Conservation (phyloP, 2,113 vertebrate species). For the Anarhynchus alexandrinus region DNA sequence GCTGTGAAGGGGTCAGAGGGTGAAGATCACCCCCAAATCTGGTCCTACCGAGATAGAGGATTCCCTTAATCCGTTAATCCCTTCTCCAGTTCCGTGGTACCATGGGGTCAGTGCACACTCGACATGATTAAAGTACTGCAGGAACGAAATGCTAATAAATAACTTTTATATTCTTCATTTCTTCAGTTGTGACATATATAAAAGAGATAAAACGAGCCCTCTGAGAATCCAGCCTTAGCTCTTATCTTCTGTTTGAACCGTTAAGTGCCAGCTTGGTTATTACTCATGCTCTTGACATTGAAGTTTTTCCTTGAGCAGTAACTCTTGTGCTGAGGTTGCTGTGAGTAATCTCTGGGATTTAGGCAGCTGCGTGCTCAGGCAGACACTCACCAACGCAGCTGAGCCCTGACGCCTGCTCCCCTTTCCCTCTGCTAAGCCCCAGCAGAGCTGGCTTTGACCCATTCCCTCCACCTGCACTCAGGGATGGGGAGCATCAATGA, state of each 20-base stretch:
- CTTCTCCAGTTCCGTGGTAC: conserved; percentile 46
- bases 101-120: conserved; percentile 22
- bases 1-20: conserved; percentile 30
- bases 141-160: conserved; percentile 52
- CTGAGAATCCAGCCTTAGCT: conserved; percentile 56
- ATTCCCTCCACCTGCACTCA: not conserved
- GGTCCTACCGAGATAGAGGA: conserved; percentile 25
- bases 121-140: conserved; percentile 62
- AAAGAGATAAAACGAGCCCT: conserved; percentile 65
- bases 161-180: conserved; percentile 70
- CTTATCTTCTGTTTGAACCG: conserved; percentile 70
- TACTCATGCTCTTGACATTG: conserved; percentile 69
- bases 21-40: conserved; percentile 52
- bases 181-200: conserved; percentile 70
- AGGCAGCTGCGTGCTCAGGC: conserved; percentile 46
- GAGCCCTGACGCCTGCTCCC: not conserved
- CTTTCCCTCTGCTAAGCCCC: not conserved
- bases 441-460: not conserved
- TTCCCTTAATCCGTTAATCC: conserved; percentile 57
- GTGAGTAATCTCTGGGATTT: conserved; percentile 56
- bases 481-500: not conserved
- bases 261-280: conserved; percentile 69
- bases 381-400: conserved; percentile 12
- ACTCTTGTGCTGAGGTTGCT: conserved; percentile 52
- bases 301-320: conserved; percentile 61